Evolutionary conservation across 37 sponge, comb jelly and placozoan genomes (phyloP).

Genomic region (Oscarella lobularis): DNA sequence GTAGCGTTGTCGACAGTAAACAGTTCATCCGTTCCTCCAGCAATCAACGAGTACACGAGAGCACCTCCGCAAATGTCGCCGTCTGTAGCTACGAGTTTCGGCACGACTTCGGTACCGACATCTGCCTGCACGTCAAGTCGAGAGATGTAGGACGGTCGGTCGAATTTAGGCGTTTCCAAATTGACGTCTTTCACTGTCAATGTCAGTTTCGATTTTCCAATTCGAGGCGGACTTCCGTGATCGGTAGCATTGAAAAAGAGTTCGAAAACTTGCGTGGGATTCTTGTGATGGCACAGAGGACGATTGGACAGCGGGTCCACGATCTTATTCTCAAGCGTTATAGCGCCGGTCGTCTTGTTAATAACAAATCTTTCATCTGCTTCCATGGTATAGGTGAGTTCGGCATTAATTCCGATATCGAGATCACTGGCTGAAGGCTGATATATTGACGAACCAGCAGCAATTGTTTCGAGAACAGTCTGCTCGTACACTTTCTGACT

Average conservation of each 20-base stretch:
- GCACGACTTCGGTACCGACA: not conserved
- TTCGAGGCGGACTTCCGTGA: not conserved
- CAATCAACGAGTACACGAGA: not conserved
- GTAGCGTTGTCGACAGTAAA: not conserved
- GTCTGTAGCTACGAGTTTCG: slow-evolving; percentile 1
- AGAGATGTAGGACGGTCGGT: slow-evolving; percentile 7
- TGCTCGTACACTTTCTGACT: not conserved
- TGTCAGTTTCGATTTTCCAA: not conserved
- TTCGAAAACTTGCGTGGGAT: not conserved
- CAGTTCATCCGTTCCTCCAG: not conserved
- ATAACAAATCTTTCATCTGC: not conserved
- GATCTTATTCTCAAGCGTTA: not conserved
- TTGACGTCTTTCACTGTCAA: slow-evolving; percentile 1
- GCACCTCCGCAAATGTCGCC: not conserved
- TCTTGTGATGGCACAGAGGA: not conserved
- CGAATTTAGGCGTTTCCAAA: not conserved
- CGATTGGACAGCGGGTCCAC: not conserved
- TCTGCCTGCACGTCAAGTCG: not conserved
- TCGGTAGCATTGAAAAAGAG: not conserved
- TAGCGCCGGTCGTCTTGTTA: not conserved
- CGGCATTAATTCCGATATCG: not conserved
- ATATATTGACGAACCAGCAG: not conserved
- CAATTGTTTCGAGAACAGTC: not conserved
- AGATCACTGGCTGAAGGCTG: not conserved
- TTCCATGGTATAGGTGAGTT: not conserved